These are phyloP conservation scores for Phycodurus eques DNA, from an alignment of 2,113 vertebrate species.

Conservation along the genomic window DNA sequence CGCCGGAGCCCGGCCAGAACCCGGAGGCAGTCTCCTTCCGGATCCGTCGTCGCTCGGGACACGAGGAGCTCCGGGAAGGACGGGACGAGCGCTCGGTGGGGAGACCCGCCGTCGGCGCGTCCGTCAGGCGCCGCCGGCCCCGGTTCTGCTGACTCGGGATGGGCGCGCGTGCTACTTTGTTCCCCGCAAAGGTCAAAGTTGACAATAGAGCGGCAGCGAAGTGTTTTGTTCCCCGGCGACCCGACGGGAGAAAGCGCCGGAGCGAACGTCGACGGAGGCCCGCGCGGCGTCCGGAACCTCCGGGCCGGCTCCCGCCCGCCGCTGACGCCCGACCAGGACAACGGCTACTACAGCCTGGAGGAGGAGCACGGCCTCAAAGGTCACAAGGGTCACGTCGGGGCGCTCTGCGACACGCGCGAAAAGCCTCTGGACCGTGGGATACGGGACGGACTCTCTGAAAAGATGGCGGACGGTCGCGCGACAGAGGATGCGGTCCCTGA, in stretches of 20 bases:
- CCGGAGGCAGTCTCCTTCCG: not conserved
- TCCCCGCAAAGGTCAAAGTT: slow-evolving; percentile 6
- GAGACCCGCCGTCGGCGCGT: not conserved
- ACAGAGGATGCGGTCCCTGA: not conserved
- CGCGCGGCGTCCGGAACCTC: slow-evolving; percentile 16
- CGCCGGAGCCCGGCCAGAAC: not conserved
- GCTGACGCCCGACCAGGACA: slow-evolving; percentile 79
- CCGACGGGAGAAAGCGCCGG: slow-evolving; percentile 63
- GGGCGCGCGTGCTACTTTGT: slow-evolving; percentile 17
- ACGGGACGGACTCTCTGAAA: not conserved
- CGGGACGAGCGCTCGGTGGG: not conserved
- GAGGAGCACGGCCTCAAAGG: slow-evolving; percentile 74
- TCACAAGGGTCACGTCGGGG: slow-evolving; percentile 2
- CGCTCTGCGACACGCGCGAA: not conserved
- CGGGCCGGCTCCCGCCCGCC: not conserved
- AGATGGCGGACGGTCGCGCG: not conserved
- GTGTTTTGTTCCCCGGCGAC: slow-evolving; percentile 20
- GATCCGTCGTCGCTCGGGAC: slow-evolving; percentile 7
- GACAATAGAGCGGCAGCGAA: slow-evolving; percentile 32
- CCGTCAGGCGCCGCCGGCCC: too few relatives aligned
- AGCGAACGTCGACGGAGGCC: slow-evolving; percentile 39
- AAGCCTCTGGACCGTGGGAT: not conserved
- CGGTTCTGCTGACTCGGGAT: not conserved
- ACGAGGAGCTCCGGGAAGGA: slow-evolving; percentile 1
- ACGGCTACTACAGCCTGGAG: slow-evolving; percentile 89